Evolutionary conservation across 2,113 vertebrate genomes (phyloP).

Genomic region (Ia io): DNA sequence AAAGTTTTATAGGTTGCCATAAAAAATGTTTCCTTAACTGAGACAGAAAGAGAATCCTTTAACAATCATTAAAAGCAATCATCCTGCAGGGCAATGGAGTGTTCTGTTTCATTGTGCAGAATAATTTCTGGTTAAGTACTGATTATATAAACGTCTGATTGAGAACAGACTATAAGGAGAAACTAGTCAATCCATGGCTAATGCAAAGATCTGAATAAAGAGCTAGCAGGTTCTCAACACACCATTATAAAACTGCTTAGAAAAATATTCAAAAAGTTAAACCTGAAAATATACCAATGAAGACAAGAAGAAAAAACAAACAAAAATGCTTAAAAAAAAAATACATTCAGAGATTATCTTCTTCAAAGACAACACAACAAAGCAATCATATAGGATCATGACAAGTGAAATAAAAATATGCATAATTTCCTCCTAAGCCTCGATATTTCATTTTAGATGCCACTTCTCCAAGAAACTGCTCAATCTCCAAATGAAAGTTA

Average conservation of each 20-base stretch:
- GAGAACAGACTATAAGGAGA: not conserved
- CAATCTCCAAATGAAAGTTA: not conserved
- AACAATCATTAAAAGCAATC: conserved; percentile 51
- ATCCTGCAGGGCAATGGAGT: conserved; percentile 18
- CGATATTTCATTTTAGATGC: conserved; percentile 15
- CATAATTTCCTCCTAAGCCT: not conserved
- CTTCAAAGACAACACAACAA: not conserved
- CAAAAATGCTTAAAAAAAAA: not conserved
- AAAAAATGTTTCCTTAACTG: conserved; percentile 33
- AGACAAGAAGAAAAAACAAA: conserved; percentile 8
- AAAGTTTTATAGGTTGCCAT: conserved; percentile 16
- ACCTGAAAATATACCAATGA: not conserved
- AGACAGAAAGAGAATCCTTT: conserved; percentile 43
- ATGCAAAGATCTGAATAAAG: not conserved
- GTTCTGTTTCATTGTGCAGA: conserved; percentile 47
- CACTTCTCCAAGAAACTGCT: not conserved
- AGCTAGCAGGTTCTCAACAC: not conserved
- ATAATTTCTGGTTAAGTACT: conserved; percentile 33
- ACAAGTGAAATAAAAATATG: conserved; percentile 29
- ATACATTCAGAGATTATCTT: not conserved
- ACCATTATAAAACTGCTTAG: not conserved
- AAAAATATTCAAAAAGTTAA: conserved; percentile 15
- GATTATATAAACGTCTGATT: conserved; percentile 37
- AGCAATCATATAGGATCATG: not conserved
- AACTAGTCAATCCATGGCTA: conserved; percentile 16